Base-by-base conservation (phyloP, 1,140 invertebrate genomes). In the Zaprionus inermis region DNA sequence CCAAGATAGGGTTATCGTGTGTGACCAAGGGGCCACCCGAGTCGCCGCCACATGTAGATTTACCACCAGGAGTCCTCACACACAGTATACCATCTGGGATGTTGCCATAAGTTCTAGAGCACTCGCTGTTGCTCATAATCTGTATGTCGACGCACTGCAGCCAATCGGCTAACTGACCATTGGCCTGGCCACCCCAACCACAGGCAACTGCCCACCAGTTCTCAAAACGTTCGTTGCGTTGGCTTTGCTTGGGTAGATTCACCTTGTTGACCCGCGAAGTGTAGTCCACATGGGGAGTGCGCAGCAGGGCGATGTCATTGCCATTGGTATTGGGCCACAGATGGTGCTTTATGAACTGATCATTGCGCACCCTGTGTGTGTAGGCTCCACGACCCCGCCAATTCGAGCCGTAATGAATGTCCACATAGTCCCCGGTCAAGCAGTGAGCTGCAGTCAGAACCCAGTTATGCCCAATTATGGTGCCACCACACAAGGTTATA, bases 371-470 rank as follows among this genome's bases (percentile, higher is more conserved):
- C 4, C 52, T 57, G 14, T 81, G 72, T 10, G 18, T 52, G 44
- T 41, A 74, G 16, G 66, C 68, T 0, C 82, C 76, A 7, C 51
- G 68, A 30, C 78, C 76, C 14, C 66, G 70, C 36, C 65, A 52
- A 16, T 80, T 88, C 10, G 90, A 83, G 16, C 90, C 90, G n/a
- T 90, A 88, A 49, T 91, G 57, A 24, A 90, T 77, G 18, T 75
- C 78, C 22, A 73, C 85, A 36, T 64, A 73, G 55, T 85, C 55
- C 5, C 63, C 65, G 34, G 63, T 61, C 16, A 81, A 51, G 65
- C 95, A 95, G 76, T 95, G 95, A 6, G 94, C 95, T 3, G 95
- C 94, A 4, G 94, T 94, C 38, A 95, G 71, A 0, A 95, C 85
- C 93, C 93, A 94, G 16, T 91, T 66, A 55, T 90, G 75, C 58